These are phyloP conservation scores for Hanleya hanleyi DNA, from an alignment of 2,888 invertebrate genomes.

Conservation along the genomic window DNA sequence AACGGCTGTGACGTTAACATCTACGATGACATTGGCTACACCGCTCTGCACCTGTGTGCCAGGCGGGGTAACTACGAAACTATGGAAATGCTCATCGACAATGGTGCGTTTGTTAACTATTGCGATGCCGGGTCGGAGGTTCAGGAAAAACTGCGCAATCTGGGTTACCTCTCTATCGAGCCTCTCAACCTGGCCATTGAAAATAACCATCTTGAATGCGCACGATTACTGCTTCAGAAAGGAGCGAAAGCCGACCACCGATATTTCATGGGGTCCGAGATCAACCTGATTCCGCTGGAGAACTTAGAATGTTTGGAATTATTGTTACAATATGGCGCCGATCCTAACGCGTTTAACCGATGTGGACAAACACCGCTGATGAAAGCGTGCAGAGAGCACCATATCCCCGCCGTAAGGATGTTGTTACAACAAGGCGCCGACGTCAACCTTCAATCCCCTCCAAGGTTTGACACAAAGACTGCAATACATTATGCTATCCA, in stretches of 20 bases:
- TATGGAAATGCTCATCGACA: slow-evolving; percentile 80
- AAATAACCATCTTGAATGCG: slow-evolving; percentile 83
- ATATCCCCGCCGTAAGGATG: slow-evolving; percentile 71
- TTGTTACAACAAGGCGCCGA: slow-evolving; percentile 88
- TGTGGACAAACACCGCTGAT: slow-evolving; percentile 92
- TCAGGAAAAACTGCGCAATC: slow-evolving; percentile 52
- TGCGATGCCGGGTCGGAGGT: slow-evolving; percentile 79
- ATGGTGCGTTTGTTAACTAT: slow-evolving; percentile 88
- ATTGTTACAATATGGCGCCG: slow-evolving; percentile 88
- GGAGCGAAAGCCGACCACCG: slow-evolving; percentile 93
- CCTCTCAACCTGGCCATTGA: slow-evolving; percentile 91
- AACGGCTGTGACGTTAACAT: slow-evolving; percentile 76
- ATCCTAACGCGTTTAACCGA: slow-evolving; percentile 89
- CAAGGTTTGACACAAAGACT: slow-evolving; percentile 89
- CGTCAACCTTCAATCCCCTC: slow-evolving; percentile 88
- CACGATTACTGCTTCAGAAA: slow-evolving; percentile 82
- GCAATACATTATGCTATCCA: slow-evolving; percentile 92
- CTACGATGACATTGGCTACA: slow-evolving; percentile 93
- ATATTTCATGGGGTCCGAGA: slow-evolving; percentile 93
- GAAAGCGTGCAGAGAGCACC: slow-evolving; percentile 83
- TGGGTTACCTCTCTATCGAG: slow-evolving; percentile 79
- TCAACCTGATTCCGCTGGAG: slow-evolving; percentile 85
- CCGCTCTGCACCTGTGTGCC: slow-evolving; percentile 91
- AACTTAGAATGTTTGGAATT: slow-evolving; percentile 88
- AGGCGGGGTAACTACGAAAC: slow-evolving; percentile 83